phyloP scores from a whole-genome alignment of 92 coral and sea anemone species.

The Palythoa grandis region DNA sequence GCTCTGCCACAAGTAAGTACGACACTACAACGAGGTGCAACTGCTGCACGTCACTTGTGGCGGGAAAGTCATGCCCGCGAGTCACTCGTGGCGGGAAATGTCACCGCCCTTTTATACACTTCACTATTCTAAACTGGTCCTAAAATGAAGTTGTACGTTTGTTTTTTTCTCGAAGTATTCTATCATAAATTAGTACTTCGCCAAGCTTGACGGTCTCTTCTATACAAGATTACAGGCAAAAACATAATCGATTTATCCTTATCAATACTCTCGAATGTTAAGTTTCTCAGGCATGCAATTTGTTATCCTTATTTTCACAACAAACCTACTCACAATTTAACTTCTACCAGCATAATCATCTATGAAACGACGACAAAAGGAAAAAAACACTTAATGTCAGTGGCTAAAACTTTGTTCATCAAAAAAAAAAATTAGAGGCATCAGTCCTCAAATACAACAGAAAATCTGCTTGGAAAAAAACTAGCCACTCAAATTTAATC shows the following conservation, averaged over 20 bases:
- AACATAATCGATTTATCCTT: slow-evolving; percentile 40
- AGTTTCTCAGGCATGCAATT: background rate
- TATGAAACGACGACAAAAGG: background rate
- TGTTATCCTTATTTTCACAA: background rate
- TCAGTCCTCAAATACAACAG: background rate
- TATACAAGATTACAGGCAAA: slow-evolving; percentile 15
- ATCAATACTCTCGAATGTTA: background rate
- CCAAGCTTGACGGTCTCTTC: slow-evolving; percentile 6
- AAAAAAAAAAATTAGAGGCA: background rate
- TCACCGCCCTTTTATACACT: slow-evolving; percentile 14
- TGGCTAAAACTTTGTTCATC: background rate
- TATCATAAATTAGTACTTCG: background rate
- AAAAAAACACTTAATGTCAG: background rate
- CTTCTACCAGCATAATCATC: slow-evolving; percentile 31
- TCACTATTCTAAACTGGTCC: background rate
- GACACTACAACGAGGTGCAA: slow-evolving; percentile 35
- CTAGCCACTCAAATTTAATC: background rate
- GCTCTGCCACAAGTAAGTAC: slow-evolving; percentile 46
- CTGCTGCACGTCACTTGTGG: slow-evolving; percentile 43
- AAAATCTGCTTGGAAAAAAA: background rate
- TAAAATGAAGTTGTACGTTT: background rate
- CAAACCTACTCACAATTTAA: background rate
- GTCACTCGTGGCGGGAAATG: slow-evolving; percentile 33
- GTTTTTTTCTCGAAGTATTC: background rate
- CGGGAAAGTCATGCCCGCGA: slow-evolving; percentile 67